These are phyloP conservation scores for Branchellion lobata DNA, from an alignment of 2,888 invertebrate species.

Conservation along the genomic window DNA sequence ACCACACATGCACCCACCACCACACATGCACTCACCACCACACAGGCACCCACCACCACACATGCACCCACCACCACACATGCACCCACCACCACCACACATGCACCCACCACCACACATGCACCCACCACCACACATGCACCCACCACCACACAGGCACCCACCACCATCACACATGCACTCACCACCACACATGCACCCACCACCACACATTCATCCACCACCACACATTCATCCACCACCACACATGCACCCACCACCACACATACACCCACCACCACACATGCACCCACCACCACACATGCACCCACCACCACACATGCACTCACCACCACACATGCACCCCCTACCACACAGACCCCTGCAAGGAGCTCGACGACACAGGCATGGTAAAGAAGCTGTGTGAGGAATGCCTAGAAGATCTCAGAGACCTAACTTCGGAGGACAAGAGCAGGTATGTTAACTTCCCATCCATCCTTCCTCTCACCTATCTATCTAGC, in stretches of 20 bases:
- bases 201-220: background rate
- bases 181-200: background rate
- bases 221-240: background rate
- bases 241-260: background rate
- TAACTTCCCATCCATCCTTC: no score
- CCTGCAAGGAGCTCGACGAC: background rate
- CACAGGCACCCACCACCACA: no score
- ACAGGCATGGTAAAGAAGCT: constrained; percentile 9
- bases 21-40: no score
- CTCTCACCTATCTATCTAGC: background rate
- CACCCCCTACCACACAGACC: no score
- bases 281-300: background rate
- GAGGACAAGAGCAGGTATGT: constrained; percentile 26
- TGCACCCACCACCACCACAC: no score
- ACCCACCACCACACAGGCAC: background rate
- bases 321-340: no score
- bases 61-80: no score
- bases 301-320: background rate
- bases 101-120: no score
- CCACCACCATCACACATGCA: background rate
- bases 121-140: no score
- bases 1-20: no score
- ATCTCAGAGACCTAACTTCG: constrained; percentile 18
- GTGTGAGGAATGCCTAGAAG: constrained; percentile 1
- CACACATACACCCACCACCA: background rate